Conservation (phyloP, 2,113 vertebrate species). For the Cervus canadensis region DNA sequence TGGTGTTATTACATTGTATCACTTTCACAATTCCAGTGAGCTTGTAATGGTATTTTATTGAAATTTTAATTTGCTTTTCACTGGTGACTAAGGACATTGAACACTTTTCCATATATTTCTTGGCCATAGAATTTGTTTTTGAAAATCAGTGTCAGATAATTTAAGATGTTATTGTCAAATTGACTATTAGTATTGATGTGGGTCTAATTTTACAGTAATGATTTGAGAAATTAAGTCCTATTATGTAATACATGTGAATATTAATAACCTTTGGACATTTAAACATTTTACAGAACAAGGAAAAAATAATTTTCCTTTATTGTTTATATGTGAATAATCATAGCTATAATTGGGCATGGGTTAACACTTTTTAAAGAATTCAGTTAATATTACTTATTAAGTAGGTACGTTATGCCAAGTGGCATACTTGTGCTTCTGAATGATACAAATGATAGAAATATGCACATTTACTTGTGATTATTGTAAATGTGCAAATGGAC, state of each 20-base stretch:
- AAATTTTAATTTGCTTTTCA: constrained; percentile 5
- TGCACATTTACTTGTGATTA: constrained; percentile 17
- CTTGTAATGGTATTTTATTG: not conserved
- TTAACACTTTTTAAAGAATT: constrained; percentile 20
- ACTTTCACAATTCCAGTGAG: not conserved
- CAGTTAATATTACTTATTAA: constrained; percentile 7
- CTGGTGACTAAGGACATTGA: not conserved
- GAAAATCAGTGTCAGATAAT: not conserved
- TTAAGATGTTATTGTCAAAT: not conserved
- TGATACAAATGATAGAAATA: constrained; percentile 39
- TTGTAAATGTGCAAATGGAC: not conserved
- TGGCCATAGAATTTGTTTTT: constrained; percentile 4
- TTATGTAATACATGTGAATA: not conserved
- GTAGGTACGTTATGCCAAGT: constrained; percentile 43
- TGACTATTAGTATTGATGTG: not conserved
- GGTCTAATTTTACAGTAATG: not conserved
- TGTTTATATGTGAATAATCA: constrained; percentile 23
- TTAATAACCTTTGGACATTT: constrained; percentile 9
- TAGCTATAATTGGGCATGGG: not conserved
- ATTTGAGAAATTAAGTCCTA: not conserved
- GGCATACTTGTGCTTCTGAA: constrained; percentile 48
- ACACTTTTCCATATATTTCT: not conserved
- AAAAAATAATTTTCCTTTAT: not conserved
- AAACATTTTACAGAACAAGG: constrained; percentile 6
- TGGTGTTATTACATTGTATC: not conserved